phyloP scores from a whole-genome alignment of 2,113 vertebrate species.

The Nycticorax nycticorax region DNA sequence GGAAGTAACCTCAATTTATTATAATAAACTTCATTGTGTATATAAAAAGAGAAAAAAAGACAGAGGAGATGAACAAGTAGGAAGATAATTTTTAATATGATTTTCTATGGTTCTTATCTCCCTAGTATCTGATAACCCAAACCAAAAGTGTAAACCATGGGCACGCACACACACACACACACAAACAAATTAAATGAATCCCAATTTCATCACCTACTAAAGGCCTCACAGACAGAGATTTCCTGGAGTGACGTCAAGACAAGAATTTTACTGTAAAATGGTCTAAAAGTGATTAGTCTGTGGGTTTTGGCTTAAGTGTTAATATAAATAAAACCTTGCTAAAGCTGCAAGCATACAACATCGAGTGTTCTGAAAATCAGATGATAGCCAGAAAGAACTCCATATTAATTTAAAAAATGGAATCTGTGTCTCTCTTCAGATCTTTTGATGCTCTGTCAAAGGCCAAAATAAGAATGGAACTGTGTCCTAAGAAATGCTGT shows the following conservation, averaged over 20 bases:
- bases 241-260: background rate
- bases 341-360: background rate
- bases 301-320: background rate
- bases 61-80: background rate
- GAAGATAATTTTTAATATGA: constrained; percentile 6
- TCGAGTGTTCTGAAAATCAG: background rate
- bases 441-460: background rate
- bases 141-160: background rate
- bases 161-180: background rate
- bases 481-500: background rate
- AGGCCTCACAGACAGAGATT: background rate
- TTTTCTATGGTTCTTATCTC: constrained; percentile 10
- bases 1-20: constrained; percentile 36
- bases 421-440: background rate
- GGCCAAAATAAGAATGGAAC: background rate
- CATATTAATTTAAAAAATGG: background rate
- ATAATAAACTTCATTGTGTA: constrained; percentile 1
- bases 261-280: background rate
- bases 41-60: background rate
- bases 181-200: background rate
- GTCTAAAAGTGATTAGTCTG: background rate
- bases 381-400: background rate
- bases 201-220: background rate
- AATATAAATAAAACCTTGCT: background rate
- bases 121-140: background rate